These are phyloP conservation scores for Mactromeris polynyma DNA, from an alignment of 2,888 invertebrate genomes.

Conservation along the genomic window DNA sequence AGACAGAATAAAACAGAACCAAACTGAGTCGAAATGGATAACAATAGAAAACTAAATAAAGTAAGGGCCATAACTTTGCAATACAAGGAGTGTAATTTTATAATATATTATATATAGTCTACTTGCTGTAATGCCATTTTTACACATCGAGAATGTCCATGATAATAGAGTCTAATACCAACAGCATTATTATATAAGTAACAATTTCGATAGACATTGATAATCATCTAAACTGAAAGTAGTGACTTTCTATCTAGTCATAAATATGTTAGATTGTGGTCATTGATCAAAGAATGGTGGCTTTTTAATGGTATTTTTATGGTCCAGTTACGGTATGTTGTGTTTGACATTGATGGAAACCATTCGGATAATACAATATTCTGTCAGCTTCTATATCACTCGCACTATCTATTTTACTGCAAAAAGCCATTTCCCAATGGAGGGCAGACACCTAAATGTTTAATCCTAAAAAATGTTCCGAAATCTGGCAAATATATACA, in stretches of 20 bases:
- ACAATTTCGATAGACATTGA: background rate
- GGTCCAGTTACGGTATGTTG: conserved; percentile 11
- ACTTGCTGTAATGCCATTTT: too few species aligned
- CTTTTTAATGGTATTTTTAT: conserved; percentile 7
- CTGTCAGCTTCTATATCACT: conserved; percentile 6
- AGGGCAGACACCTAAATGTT: background rate
- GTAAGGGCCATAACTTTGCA: too few species aligned
- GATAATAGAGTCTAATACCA: too few species aligned
- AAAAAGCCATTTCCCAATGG: background rate
- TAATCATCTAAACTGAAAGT: background rate
- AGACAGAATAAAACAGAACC: too few species aligned
- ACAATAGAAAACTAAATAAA: too few species aligned
- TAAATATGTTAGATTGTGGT: background rate
- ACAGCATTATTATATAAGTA: background rate
- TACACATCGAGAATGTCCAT: too few species aligned
- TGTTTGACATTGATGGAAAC: conserved; percentile 23
- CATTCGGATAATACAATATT: conserved; percentile 12
- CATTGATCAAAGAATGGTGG: background rate
- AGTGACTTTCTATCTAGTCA: background rate
- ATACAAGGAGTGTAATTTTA: too few species aligned
- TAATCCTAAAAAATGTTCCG: background rate
- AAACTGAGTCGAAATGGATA: too few species aligned
- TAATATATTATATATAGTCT: too few species aligned
- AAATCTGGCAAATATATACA: background rate
- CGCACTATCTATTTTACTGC: background rate